Base-by-base conservation (phyloP, 2,797 vertebrate genomes). In the Alexandromys oeconomus region DNA sequence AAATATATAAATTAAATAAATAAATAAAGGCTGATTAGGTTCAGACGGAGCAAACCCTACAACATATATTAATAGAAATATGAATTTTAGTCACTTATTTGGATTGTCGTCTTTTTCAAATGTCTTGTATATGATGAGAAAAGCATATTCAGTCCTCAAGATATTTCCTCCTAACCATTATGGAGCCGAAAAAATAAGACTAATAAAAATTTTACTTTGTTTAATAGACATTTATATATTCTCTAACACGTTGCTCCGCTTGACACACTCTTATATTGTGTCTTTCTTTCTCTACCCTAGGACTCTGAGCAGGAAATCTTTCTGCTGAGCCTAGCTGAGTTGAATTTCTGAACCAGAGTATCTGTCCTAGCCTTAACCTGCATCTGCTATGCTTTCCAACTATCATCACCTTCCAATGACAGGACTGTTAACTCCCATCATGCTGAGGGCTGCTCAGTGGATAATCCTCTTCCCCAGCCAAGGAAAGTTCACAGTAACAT, bases 61-160 rank as follows among this genome's bases (percentile, higher is more conserved):
- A 86, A 91, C 43, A 69, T 6, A 37, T 0, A 77, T 3, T 65
- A 84, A 91, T 63, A 84, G 40, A 54, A 48, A 61, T 27, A 25
- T 31, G 48, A 94, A 67, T 57, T 73, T 88, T 40, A 82, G 71
- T 10, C 21, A 67, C 17, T 48, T 89, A 59, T 12, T 94, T 46
- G 43, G 25, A 3, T 2, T 67, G 61, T 81, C 57, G 67, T 69
- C 71, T 71, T 86, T 90, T 59, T 63, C 74, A 93, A 89, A 74
- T 89, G 65, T 90, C 31, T 37, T 87, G 0, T 5, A 7, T 14
- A 1, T 13, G 37, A 14, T 1, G 5, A 21, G 27, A 29, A 23
- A 11, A 34, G 34, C 46, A 31, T 21, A 31, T 57, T 31, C 29
- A 61, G 40, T 37, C 7, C 51, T 89, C 69, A 77, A 81, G 92